Base-by-base conservation (phyloP, 2,888 invertebrate genomes). In the Drosophila fungiperda region DNA sequence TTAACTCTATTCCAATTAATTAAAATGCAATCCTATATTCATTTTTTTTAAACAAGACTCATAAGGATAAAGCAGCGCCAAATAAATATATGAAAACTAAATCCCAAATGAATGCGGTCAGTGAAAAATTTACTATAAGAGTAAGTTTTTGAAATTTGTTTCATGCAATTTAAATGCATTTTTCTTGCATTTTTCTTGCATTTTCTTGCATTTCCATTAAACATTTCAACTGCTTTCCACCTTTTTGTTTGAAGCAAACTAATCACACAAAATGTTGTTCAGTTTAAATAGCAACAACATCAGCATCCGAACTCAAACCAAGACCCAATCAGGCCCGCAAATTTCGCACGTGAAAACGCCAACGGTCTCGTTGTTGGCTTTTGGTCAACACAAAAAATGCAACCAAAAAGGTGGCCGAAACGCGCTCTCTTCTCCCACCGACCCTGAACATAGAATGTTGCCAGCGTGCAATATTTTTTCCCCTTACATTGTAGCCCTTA, bases 101-200 rank as follows among this genome's bases (percentile, higher is more conserved):
- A 29, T 73, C 73, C 73, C 68, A 80, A 69, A 63, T 80, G 74
- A 84, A 83, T 76, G 78, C 58, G 68, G 78, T 84, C 81, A 69
- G 60, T 69, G 81, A 83, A 57, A 89, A 81, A 64, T 83, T 76
- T 72, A 74, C 87, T 66, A 83, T 89, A 78, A 80, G 61, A 72
- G 80, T 85, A 89, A 82, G 78, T 80, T 78, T 76, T 45, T 23
- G 15, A 45, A 23, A 45, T 23, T 45, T 23, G 4, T 15, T 45
- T 45, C 45, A 45, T 53, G 45, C 67, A 67, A 67, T 48, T 57
- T 55, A 68, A 33, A 54, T 62, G 52, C 54, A 52, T 57, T 12
- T 59, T 50, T 53, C 55, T 77, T 76, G 68, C 76, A 76, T 76
- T 72, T 72, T 23, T 64, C 32, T 58, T 66, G 79, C 71, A 82